These are phyloP conservation scores for Chironomus riparius DNA, from an alignment of 2,888 invertebrate species.

Conservation along the genomic window DNA sequence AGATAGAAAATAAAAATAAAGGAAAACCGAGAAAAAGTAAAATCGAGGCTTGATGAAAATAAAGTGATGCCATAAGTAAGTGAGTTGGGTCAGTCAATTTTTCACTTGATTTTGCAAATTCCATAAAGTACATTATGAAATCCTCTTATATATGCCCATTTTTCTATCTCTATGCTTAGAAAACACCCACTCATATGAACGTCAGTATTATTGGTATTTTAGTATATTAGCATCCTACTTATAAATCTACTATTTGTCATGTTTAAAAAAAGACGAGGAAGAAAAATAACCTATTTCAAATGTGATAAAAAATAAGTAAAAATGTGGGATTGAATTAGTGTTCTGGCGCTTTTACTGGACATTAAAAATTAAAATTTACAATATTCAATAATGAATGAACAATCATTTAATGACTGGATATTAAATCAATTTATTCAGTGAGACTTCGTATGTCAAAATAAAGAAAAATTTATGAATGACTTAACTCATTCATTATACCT, in stretches of 20 bases:
- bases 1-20: too few relatives aligned
- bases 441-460: too few relatives aligned
- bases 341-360: too few relatives aligned
- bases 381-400: too few relatives aligned
- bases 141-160: neutral
- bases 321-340: too few relatives aligned
- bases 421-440: too few relatives aligned
- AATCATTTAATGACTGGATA: too few relatives aligned
- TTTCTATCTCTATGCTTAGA: neutral
- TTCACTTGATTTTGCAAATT: constrained; percentile 8
- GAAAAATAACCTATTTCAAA: too few relatives aligned
- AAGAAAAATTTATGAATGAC: too few relatives aligned
- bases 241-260: neutral
- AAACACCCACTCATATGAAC: neutral
- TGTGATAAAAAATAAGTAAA: too few relatives aligned
- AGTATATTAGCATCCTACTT: neutral
- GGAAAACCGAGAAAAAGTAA: too few relatives aligned
- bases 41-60: neutral
- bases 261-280: neutral
- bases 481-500: neutral
- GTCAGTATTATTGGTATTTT: neutral
- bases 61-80: neutral
- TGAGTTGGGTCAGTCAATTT: constrained; percentile 5
- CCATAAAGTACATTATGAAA: constrained; percentile 1
- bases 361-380: too few relatives aligned